Percentiles rank a stretch among this genome's conserved stretches.
Conservation (phyloP, 2,113 vertebrate species). For the Pseudolaguvia tuberculata region DNA sequence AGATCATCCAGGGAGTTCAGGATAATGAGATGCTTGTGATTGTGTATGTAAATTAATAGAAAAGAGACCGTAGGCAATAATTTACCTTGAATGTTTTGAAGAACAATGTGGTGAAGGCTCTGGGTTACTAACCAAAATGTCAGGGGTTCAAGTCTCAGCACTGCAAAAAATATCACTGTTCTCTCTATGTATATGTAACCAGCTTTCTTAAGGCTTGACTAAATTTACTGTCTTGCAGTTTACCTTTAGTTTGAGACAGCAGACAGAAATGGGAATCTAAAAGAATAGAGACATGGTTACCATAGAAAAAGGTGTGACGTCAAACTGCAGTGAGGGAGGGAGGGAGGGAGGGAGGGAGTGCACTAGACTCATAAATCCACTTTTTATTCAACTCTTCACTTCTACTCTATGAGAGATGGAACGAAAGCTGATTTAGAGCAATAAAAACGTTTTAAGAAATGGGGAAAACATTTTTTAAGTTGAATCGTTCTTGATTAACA, state of each 20-base stretch:
- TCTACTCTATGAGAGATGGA: neutral
- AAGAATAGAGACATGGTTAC: conserved; percentile 19
- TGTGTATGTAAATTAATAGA: neutral
- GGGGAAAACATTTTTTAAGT: too few species aligned
- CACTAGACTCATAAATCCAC: neutral
- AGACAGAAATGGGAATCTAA: neutral
- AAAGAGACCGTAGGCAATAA: neutral
- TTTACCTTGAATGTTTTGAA: neutral
- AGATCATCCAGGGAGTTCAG: neutral
- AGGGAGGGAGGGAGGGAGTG: neutral
- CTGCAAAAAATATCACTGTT: too few species aligned
- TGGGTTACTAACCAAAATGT: too few species aligned
- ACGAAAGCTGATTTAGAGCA: neutral
- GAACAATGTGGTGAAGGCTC: neutral
- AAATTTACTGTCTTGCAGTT: neutral
- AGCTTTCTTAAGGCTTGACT: neutral
- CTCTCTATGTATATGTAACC: too few species aligned
- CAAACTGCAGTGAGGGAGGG: conserved; percentile 11
- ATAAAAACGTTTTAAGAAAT: neutral
- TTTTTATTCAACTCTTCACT: neutral
- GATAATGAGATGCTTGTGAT: conserved; percentile 11
- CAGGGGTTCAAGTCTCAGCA: too few species aligned
- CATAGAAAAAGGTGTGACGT: conserved; percentile 30
- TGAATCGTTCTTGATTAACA: neutral
- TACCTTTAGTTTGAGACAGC: neutral